phyloP scores from a whole-genome alignment of 2,888 invertebrate species.

The Hemicrepidius hirtus region DNA sequence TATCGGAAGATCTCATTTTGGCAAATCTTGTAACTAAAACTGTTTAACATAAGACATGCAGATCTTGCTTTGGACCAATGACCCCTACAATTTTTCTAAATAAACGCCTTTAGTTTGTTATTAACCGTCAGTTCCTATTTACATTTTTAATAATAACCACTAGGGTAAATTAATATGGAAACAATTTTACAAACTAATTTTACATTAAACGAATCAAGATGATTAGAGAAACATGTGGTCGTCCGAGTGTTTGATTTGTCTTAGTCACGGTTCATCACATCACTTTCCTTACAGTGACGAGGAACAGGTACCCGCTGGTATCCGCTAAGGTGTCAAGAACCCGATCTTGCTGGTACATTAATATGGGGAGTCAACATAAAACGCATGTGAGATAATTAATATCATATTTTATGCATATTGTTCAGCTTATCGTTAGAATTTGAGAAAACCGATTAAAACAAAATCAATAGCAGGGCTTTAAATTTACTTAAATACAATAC shows the following conservation, averaged over 20 bases:
- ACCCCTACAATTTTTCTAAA: conserved; percentile 25
- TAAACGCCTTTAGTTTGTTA: neutral
- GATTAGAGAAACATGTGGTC: conserved; percentile 44
- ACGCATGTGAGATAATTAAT: conserved; percentile 26
- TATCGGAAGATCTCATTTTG: conserved; percentile 26
- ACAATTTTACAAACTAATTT: conserved; percentile 26
- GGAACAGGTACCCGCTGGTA: conserved; percentile 39
- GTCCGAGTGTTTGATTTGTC: conserved; percentile 54
- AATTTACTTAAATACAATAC: neutral
- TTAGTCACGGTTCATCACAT: conserved; percentile 58
- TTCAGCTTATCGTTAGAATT: no score
- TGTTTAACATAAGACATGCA: conserved; percentile 15
- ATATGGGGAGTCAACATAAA: conserved; percentile 12
- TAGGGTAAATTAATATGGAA: conserved; percentile 2
- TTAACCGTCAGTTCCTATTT: neutral
- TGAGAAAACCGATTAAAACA: neutral
- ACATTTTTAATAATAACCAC: conserved; percentile 6
- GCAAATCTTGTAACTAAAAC: conserved; percentile 18
- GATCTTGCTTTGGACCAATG: conserved; percentile 22
- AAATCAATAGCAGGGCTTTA: neutral
- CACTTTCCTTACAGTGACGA: conserved; percentile 37
- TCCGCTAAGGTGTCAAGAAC: conserved; percentile 44
- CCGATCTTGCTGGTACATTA: conserved; percentile 35
- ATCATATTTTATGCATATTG: neutral
- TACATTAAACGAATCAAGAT: conserved; percentile 18